Evolutionary conservation across 92 coral and sea anemone species (phyloP).

Genomic region (Plumapathes pennacea): DNA sequence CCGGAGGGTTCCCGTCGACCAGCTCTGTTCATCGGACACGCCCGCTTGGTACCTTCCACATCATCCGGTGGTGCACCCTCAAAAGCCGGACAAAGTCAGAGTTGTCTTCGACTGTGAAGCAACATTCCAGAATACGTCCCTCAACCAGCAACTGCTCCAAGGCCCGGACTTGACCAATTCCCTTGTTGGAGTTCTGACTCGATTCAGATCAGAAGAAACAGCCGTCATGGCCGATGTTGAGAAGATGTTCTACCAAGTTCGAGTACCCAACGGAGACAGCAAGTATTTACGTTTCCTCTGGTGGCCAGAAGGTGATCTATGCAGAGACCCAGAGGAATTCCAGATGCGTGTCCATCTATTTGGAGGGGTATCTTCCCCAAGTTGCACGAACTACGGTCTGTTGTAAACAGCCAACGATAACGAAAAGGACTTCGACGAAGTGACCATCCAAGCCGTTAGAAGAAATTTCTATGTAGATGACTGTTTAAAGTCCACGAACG

Average conservation of each 20-base stretch:
- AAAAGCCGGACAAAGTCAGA: constrained; percentile 27
- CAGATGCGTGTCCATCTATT: constrained; percentile 54
- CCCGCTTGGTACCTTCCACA: constrained; percentile 32
- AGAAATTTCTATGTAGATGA: constrained; percentile 49
- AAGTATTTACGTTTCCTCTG: constrained; percentile 42
- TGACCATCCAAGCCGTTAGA: constrained; percentile 17
- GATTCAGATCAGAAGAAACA: constrained; percentile 33
- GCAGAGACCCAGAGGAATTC: constrained; percentile 26
- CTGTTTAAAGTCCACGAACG: constrained; percentile 28
- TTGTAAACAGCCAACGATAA: constrained; percentile 39
- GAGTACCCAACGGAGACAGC: constrained; percentile 29
- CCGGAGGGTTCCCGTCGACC: constrained; percentile 8
- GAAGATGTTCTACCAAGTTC: constrained; percentile 53
- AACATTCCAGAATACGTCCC: constrained; percentile 27
- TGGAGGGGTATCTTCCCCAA: constrained; percentile 40
- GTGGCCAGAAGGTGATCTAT: constrained; percentile 46
- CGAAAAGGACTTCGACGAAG: constrained; percentile 27
- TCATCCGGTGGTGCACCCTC: constrained; percentile 19
- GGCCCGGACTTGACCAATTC: constrained; percentile 70
- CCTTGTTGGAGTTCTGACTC: constrained; percentile 44
- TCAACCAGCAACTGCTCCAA: constrained; percentile 58
- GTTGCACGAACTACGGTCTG: constrained; percentile 42
- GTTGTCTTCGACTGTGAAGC: constrained; percentile 64
- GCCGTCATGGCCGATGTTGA: constrained; percentile 47
- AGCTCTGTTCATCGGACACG: constrained; percentile 15